A percentile compares a stretch with the other conserved stretches of the same genome.
phyloP scores from a whole-genome alignment of 2,113 vertebrate genomes.

The Empidonax traillii region DNA sequence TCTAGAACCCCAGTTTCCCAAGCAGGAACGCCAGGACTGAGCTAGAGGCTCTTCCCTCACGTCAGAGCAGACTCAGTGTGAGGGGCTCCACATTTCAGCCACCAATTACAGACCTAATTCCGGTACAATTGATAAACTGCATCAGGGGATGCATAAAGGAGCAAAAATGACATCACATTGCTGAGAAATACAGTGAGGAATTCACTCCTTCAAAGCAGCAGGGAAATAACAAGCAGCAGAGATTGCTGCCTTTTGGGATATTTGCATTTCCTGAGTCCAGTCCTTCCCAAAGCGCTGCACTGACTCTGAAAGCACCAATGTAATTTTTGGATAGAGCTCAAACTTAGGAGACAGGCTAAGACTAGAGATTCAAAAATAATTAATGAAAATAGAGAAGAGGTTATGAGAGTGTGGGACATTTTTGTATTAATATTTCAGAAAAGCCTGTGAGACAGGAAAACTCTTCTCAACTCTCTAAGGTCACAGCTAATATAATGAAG shows the following conservation, averaged over 20 bases:
- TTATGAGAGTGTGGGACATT: neutral
- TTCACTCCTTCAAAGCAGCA: neutral
- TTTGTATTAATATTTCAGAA: constrained; percentile 39
- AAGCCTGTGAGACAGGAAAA: constrained; percentile 16
- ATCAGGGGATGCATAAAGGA: neutral
- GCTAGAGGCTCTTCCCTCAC: neutral
- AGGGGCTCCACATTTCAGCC: neutral
- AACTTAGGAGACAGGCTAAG: neutral
- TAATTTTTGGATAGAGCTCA: neutral
- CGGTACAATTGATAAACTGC: neutral
- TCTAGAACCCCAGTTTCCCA: neutral
- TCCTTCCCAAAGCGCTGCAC: neutral
- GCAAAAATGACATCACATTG: rapidly evolving
- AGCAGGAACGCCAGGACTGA: neutral
- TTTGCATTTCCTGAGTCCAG: neutral
- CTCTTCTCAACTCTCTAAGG: constrained; percentile 44
- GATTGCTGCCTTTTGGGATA: neutral
- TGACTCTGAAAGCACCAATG: neutral
- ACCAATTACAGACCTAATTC: neutral
- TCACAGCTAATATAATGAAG: constrained; percentile 36
- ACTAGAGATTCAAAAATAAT: constrained; percentile 14
- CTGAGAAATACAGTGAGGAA: neutral
- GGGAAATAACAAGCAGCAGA: neutral
- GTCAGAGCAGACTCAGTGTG: neutral
- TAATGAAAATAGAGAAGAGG: constrained; percentile 7